Conservation (phyloP, 2,797 vertebrate species). For the Carcharodon carcharias region DNA sequence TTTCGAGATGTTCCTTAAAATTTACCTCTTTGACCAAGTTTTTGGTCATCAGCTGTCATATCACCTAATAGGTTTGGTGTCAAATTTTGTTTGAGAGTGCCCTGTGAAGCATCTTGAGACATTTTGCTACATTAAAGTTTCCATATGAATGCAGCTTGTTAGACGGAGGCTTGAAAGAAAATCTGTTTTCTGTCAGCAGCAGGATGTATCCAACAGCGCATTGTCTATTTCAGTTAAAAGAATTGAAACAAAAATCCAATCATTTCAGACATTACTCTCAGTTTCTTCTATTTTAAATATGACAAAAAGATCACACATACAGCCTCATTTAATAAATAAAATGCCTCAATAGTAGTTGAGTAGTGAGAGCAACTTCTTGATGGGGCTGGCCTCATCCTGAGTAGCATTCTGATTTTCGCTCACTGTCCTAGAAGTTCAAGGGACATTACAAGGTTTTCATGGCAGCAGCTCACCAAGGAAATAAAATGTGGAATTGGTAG, state of each 20-base stretch:
- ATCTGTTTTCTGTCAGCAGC: background rate
- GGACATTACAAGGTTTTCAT: background rate
- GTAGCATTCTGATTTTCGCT: background rate
- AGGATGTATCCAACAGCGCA: background rate
- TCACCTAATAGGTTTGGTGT: too few species aligned
- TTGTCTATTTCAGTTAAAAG: background rate
- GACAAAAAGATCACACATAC: background rate
- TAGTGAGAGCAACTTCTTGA: background rate
- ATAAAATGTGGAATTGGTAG: background rate
- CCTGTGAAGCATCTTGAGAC: background rate
- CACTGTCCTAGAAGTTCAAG: background rate
- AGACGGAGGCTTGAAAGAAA: background rate
- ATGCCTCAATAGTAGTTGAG: too few species aligned
- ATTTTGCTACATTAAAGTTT: background rate
- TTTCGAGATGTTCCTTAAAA: too few species aligned
- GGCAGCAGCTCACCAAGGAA: too few species aligned
- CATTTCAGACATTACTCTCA: background rate
- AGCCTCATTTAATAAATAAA: background rate
- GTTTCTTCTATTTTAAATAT: background rate
- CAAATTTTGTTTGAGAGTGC: too few species aligned
- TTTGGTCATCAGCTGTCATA: too few species aligned
- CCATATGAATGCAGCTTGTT: background rate
- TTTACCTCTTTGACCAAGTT: too few species aligned
- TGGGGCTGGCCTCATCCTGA: background rate
- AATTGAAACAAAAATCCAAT: background rate